phyloP scores from a whole-genome alignment of 2,113 vertebrate species.

The Butorides virescens region DNA sequence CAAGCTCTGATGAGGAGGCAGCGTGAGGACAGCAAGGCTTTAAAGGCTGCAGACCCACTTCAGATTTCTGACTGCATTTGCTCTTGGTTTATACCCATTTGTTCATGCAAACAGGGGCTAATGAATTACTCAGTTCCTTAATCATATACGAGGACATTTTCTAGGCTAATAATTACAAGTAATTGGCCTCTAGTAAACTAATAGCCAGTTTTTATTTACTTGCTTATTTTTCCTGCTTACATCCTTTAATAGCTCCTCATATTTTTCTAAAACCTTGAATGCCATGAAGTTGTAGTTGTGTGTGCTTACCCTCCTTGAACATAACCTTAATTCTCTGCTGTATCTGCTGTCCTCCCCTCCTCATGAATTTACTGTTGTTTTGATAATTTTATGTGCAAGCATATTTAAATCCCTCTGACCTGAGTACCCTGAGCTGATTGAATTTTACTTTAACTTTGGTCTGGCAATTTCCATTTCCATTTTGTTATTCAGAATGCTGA shows the following conservation, averaged over 20 bases:
- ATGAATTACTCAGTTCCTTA: background rate
- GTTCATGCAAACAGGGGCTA: background rate
- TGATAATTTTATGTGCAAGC: background rate
- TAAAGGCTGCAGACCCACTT: background rate
- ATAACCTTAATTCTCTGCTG: background rate
- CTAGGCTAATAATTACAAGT: background rate
- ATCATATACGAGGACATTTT: background rate
- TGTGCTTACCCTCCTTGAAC: background rate
- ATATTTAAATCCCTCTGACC: background rate
- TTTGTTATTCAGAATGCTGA: background rate
- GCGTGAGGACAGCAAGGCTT: background rate
- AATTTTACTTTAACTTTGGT: background rate
- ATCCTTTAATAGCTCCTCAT: background rate
- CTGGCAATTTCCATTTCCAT: background rate
- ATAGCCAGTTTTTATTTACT: background rate
- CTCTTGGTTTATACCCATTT: rapidly evolving
- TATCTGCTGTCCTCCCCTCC: background rate
- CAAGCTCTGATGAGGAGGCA: background rate
- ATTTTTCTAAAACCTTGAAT: background rate
- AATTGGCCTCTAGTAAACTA: background rate
- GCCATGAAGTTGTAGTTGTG: background rate
- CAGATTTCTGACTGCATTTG: rapidly evolving
- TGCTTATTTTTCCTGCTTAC: background rate
- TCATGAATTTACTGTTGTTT: background rate
- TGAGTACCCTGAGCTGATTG: background rate